These are phyloP conservation scores for Leptinotarsa tumamoca DNA, from an alignment of 2,888 invertebrate genomes.

Conservation along the genomic window DNA sequence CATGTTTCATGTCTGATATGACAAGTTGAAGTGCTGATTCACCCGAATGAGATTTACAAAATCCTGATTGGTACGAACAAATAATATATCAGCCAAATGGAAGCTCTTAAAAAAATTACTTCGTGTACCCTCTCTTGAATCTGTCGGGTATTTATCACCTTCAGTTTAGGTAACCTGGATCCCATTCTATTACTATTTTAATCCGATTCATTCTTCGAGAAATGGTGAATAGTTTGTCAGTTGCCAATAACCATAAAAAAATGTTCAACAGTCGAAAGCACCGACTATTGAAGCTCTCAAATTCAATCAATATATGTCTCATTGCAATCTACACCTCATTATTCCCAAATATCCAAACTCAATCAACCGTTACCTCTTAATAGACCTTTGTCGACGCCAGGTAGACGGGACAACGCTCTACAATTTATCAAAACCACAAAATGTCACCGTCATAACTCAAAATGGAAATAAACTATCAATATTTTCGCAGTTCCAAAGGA, in stretches of 20 bases:
- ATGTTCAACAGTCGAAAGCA: not conserved
- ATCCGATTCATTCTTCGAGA: not conserved
- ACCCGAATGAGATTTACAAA: no score
- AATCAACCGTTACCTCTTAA: slow-evolving; percentile 35
- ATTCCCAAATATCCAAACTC: slow-evolving; percentile 21
- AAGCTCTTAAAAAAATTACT: no score
- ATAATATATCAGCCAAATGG: no score
- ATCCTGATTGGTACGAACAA: no score
- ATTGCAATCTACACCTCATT: slow-evolving; percentile 24
- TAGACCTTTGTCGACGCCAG: slow-evolving; percentile 34
- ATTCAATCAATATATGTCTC: slow-evolving; percentile 17
- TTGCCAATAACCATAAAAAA: not conserved
- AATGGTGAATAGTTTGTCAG: not conserved
- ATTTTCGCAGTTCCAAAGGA: slow-evolving; percentile 38
- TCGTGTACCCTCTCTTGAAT: no score
- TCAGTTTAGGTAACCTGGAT: not conserved
- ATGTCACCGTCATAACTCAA: slow-evolving; percentile 36
- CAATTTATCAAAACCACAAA: slow-evolving; percentile 48
- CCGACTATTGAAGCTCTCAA: not conserved
- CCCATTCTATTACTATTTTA: not conserved
- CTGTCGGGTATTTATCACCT: no score
- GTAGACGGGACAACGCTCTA: slow-evolving; percentile 41
- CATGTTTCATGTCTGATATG: no score
- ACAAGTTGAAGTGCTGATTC: no score
- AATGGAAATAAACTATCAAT: slow-evolving; percentile 41